A percentile compares a stretch with the other conserved stretches of the same genome.
Conservation (phyloP, 2,888 invertebrate genomes). For the Clepsis dumicolana region DNA sequence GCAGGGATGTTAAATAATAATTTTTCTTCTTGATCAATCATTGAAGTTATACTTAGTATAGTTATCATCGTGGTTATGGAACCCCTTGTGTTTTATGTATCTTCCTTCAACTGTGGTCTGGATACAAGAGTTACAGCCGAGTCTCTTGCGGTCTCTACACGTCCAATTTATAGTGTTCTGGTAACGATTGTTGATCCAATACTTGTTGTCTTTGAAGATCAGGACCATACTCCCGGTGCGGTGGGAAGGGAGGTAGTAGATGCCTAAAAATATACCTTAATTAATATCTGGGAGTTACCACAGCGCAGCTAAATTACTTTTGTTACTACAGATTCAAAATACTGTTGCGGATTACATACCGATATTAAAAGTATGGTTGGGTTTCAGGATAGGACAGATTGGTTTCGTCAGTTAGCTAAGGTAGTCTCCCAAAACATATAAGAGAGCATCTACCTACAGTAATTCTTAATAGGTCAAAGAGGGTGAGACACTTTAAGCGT, state of each 20-base stretch:
- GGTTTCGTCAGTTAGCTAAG: no score
- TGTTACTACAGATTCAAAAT: neutral
- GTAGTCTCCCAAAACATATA: no score
- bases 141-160: slow-evolving; percentile 75
- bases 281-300: slow-evolving; percentile 42
- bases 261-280: slow-evolving; percentile 65
- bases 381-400: no score
- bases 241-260: slow-evolving; percentile 80
- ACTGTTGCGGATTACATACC: slow-evolving; percentile 2
- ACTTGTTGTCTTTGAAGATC: slow-evolving; percentile 82
- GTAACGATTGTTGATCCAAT: slow-evolving; percentile 82
- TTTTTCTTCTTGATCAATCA: slow-evolving; percentile 61
- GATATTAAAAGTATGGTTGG: no score
- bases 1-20: neutral
- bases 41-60: slow-evolving; percentile 82
- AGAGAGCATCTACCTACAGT: no score
- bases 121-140: slow-evolving; percentile 79
- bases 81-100: slow-evolving; percentile 79
- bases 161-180: slow-evolving; percentile 84
- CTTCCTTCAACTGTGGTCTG: slow-evolving; percentile 79
- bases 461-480: no score
- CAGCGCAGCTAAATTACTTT: neutral
- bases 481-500: neutral
- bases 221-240: slow-evolving; percentile 82
- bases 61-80: slow-evolving; percentile 79